phyloP scores from a whole-genome alignment of 2,888 invertebrate species.

The Physocephala rufipes region DNA sequence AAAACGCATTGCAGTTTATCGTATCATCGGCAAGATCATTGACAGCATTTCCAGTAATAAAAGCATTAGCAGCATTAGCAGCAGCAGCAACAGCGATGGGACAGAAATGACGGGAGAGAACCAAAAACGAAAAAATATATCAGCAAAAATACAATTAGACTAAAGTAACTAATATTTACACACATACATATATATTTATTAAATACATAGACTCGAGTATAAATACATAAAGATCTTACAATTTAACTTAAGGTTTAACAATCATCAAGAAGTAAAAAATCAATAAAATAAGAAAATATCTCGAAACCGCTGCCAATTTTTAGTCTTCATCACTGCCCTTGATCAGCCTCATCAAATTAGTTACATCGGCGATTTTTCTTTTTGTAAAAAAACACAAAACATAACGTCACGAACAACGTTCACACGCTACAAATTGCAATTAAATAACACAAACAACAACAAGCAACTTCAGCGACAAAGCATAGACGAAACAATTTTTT shows the following conservation, averaged over 20 bases:
- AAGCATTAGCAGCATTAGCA: constrained; percentile 43
- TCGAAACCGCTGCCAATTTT: background rate
- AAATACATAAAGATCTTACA: constrained; percentile 13
- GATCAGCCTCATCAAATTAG: constrained; percentile 24
- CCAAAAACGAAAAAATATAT: constrained; percentile 36
- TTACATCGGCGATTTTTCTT: constrained; percentile 34
- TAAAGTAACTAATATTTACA: constrained; percentile 27
- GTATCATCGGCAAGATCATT: constrained; percentile 46
- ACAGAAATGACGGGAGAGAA: constrained; percentile 32
- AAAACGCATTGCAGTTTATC: background rate
- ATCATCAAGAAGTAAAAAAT: constrained; percentile 10
- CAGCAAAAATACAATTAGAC: constrained; percentile 41
- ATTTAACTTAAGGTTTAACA: constrained; percentile 5
- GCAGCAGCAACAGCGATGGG: constrained; percentile 40
- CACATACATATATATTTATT: too few relatives aligned
- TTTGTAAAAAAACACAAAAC: too few relatives aligned
- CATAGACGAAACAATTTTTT: constrained; percentile 50
- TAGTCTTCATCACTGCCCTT: constrained; percentile 18
- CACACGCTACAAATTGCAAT: constrained; percentile 36
- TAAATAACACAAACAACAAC: constrained; percentile 35
- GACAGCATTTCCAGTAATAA: constrained; percentile 45
- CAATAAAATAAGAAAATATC: background rate
- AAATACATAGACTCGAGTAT: background rate
- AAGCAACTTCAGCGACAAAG: constrained; percentile 51
- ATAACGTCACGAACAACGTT: constrained; percentile 32